Base-by-base conservation (phyloP, 2,888 invertebrate species). In the Cyaniris semiargus region DNA sequence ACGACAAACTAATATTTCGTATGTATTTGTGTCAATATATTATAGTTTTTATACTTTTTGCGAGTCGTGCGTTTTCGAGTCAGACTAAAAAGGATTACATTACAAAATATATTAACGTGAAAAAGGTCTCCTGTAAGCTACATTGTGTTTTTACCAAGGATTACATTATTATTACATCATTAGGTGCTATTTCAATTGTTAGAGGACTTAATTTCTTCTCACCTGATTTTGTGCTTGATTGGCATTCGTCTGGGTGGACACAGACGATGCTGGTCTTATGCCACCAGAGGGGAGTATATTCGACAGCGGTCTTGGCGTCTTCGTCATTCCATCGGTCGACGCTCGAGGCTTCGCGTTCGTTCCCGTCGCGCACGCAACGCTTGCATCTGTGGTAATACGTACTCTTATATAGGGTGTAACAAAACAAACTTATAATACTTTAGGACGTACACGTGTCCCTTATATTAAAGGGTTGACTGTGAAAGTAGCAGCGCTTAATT, bases 251-350 rank as follows among this genome's bases (percentile, higher is more conserved):
- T 98, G 98, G 0, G 98, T 98, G 7, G 97, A 97, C 15, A 98
- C 97, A 0, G 97, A 97, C 82, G 97, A 96, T 94, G 97, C 93
- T 0, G 97, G 97, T 76, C 97, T 94, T 81, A 97, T 92, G 90
- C 90, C 90, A 90, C 88, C 84, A 0, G 93, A 91, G 0, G 97
- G 96, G 81, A 96, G 85, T 77, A 97, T 96, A 84, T 94, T 95
- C 77, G 95, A 92, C 66, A 95, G 86, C 6, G 94, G 90, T 0
- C 95, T 89, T 31, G 93, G 88, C 0, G 89, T 83, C 84, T 95
- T 95, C 76, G 93, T 82, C 81, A 94, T 81, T 77, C 86, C 87
- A 1, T 94, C 92, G 6, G 88, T 80, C 0, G 93, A 85, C 1
- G 90, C 90, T 0, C 94, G 90, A 1, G 94, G 92, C 84, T 94